These are phyloP conservation scores for Callipepla squamata DNA, from an alignment of 2,113 vertebrate species.

Conservation along the genomic window DNA sequence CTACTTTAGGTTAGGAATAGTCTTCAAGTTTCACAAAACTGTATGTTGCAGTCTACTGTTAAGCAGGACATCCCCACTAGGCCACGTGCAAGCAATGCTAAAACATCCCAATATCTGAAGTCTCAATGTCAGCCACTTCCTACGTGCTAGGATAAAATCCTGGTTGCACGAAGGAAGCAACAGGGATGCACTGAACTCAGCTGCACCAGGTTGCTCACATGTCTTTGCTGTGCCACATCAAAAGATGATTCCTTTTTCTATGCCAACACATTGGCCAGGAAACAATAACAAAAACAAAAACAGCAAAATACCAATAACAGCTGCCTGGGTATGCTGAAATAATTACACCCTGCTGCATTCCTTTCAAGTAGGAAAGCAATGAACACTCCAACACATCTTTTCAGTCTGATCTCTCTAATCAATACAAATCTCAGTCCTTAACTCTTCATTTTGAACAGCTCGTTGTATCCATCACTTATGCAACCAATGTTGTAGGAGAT, in stretches of 20 bases:
- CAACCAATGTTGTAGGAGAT: not conserved
- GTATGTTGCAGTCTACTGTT: not conserved
- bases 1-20: not conserved
- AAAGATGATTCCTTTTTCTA: not conserved
- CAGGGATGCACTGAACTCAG: not conserved
- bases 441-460: not conserved
- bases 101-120: not conserved
- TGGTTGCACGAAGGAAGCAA: not conserved
- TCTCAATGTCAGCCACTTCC: not conserved
- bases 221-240: not conserved
- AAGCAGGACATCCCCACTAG: not conserved
- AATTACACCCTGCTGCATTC: rapidly evolving
- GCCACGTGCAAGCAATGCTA: not conserved
- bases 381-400: not conserved
- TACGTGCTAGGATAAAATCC: not conserved
- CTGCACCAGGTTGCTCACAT: not conserved
- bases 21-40: not conserved
- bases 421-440: not conserved
- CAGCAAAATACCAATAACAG: not conserved
- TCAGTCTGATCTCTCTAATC: not conserved
- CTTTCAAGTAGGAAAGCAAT: not conserved
- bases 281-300: not conserved
- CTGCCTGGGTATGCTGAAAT: not conserved
- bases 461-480: not conserved
- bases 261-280: rapidly evolving